Percentiles rank a stretch among this genome's conserved stretches.
Evolutionary conservation across 2,888 invertebrate species (phyloP).

Genomic region (Monochamus alternatus): DNA sequence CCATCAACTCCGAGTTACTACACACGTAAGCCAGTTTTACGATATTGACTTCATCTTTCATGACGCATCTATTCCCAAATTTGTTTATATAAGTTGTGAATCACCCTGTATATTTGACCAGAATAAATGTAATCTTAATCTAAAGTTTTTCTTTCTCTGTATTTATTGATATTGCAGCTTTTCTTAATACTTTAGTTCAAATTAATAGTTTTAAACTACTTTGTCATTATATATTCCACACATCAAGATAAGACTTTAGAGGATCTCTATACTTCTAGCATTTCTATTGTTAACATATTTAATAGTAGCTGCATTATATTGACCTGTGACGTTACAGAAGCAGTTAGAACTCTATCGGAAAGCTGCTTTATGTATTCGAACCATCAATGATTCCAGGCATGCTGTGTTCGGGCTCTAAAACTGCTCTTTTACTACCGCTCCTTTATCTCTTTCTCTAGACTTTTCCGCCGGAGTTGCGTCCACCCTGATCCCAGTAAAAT

Average conservation of each 20-base stretch:
- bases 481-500: slow-evolving; percentile 39
- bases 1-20: too few relatives aligned
- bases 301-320: slow-evolving; percentile 42
- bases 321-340: slow-evolving; percentile 35
- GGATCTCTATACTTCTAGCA: background rate
- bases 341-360: slow-evolving; percentile 42
- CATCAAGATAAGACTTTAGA: background rate
- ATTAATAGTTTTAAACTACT: background rate
- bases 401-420: slow-evolving; percentile 34
- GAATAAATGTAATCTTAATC: too few relatives aligned
- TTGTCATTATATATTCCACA: background rate
- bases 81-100: too few relatives aligned
- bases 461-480: slow-evolving; percentile 36
- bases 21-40: too few relatives aligned
- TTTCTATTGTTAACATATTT: slow-evolving; percentile 30
- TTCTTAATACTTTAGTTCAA: background rate
- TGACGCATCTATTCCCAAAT: too few relatives aligned
- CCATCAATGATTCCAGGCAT: slow-evolving; percentile 49
- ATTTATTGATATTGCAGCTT: background rate
- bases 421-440: slow-evolving; percentile 39
- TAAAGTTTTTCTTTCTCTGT: too few relatives aligned
- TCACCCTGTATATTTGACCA: too few relatives aligned
- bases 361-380: slow-evolving; percentile 42
- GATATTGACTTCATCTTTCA: too few relatives aligned
- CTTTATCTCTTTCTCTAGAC: slow-evolving; percentile 28